These are phyloP conservation scores for Dipodomys merriami DNA, from an alignment of 2,113 vertebrate species.

Conservation along the genomic window DNA sequence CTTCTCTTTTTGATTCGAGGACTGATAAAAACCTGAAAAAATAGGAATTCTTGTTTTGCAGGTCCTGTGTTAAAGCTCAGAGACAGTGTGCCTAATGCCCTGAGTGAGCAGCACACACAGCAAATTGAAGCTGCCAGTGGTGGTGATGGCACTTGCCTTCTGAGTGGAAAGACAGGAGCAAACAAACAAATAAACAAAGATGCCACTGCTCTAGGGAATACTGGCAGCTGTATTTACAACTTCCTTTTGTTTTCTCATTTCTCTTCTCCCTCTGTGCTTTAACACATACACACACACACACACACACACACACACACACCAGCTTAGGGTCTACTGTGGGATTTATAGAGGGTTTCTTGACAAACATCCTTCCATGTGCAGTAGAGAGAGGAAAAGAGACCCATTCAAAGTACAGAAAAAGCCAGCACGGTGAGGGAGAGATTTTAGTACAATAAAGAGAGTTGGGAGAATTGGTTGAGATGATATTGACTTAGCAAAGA, in stretches of 20 bases:
- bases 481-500: neutral
- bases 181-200: slow-evolving; percentile 48
- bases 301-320: neutral
- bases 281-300: neutral
- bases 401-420: neutral
- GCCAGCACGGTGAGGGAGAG: neutral
- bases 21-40: neutral
- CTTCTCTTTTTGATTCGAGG: neutral
- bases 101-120: neutral
- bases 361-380: neutral
- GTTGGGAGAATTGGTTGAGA: neutral
- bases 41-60: neutral
- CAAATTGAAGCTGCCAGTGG: neutral
- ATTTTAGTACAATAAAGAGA: neutral
- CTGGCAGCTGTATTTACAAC: slow-evolving; percentile 36
- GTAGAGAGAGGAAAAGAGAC: neutral
- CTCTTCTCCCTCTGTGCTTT: neutral
- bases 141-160: neutral
- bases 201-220: slow-evolving; percentile 26
- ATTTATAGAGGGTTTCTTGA: neutral
- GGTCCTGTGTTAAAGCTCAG: neutral
- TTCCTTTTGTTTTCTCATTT: neutral
- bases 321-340: neutral
- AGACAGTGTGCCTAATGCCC: neutral
- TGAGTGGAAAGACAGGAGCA: neutral